Evolutionary conservation across 2,888 invertebrate genomes (phyloP).

Genomic region (Amphipyra tragopoginis): DNA sequence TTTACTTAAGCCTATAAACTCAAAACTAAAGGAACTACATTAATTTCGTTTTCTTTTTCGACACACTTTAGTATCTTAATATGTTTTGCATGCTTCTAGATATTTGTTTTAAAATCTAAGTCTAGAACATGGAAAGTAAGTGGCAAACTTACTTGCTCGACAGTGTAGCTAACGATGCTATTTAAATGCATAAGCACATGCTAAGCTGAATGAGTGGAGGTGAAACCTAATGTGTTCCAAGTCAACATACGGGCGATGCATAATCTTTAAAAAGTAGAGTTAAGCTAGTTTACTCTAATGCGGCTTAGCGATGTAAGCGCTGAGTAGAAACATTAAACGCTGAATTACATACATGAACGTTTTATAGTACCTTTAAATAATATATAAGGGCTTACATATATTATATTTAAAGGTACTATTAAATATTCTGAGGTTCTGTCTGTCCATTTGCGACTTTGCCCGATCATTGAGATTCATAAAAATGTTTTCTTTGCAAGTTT

Average conservation of each 20-base stretch:
- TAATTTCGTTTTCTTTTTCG: constrained; percentile 8
- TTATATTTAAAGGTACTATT: neutral
- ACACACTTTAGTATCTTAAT: constrained; percentile 16
- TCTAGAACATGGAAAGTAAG: constrained; percentile 32
- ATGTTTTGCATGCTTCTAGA: constrained; percentile 13
- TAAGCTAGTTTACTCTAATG: constrained; percentile 22
- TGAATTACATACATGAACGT: constrained; percentile 15
- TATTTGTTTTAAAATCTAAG: constrained; percentile 19
- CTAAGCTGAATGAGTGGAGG: constrained; percentile 28
- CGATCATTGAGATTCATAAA: too few relatives aligned
- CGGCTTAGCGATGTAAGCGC: constrained; percentile 26
- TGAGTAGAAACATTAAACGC: constrained; percentile 32
- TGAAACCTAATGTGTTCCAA: constrained; percentile 43
- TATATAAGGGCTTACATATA: neutral
- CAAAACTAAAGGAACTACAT: neutral
- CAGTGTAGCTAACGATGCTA: constrained; percentile 23
- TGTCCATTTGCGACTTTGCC: too few relatives aligned
- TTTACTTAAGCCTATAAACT: neutral
- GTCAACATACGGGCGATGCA: constrained; percentile 20
- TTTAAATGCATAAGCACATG: constrained; percentile 46
- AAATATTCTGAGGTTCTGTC: too few relatives aligned
- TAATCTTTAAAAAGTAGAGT: constrained; percentile 28
- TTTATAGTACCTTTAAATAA: constrained; percentile 25
- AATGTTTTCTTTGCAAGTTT: too few relatives aligned
- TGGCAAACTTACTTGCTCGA: constrained; percentile 12